Evolutionary conservation across 2,888 invertebrate genomes (phyloP).

Genomic region (Cheilosia variabilis): DNA sequence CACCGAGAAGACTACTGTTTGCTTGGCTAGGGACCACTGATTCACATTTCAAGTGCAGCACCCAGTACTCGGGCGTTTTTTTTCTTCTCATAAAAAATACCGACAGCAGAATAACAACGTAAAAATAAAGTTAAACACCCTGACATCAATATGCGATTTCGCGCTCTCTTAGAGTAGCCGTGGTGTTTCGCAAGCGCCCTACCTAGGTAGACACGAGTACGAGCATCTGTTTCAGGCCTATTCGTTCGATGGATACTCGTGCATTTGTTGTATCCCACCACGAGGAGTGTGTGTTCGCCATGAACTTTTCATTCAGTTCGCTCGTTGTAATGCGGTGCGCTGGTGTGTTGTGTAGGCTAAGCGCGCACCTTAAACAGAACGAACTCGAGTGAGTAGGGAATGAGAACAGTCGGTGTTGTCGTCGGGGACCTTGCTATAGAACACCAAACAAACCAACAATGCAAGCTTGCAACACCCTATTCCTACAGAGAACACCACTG

Average conservation of each 20-base stretch:
- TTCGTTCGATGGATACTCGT: constrained; percentile 16
- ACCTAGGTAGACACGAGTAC: constrained; percentile 13
- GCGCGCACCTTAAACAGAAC: constrained; percentile 67
- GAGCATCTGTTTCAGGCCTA: constrained; percentile 59
- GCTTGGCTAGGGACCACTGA: constrained; percentile 30
- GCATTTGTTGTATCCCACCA: constrained; percentile 38
- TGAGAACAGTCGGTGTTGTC: constrained; percentile 42
- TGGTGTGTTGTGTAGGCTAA: constrained; percentile 30
- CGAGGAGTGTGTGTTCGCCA: constrained; percentile 37
- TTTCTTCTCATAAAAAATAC: neutral
- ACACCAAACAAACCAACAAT: constrained; percentile 54
- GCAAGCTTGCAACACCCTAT: constrained; percentile 63
- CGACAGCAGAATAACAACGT: constrained; percentile 1
- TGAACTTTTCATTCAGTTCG: constrained; percentile 67
- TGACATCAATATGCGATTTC: constrained; percentile 73
- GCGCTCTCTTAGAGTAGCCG: constrained; percentile 47
- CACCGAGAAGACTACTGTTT: constrained; percentile 41
- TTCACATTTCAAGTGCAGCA: constrained; percentile 58
- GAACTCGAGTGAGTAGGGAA: constrained; percentile 45
- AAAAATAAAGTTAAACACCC: constrained; percentile 53
- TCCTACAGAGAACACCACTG: constrained; percentile 11
- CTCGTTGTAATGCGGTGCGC: constrained; percentile 11
- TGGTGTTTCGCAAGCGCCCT: constrained; percentile 52
- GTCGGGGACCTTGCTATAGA: constrained; percentile 47
- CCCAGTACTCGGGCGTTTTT: constrained; percentile 10